A percentile compares a stretch with the other conserved stretches of the same genome.
These are phyloP conservation scores for Jaculus jaculus DNA, from an alignment of 2,113 vertebrate species.

Conservation along the genomic window DNA sequence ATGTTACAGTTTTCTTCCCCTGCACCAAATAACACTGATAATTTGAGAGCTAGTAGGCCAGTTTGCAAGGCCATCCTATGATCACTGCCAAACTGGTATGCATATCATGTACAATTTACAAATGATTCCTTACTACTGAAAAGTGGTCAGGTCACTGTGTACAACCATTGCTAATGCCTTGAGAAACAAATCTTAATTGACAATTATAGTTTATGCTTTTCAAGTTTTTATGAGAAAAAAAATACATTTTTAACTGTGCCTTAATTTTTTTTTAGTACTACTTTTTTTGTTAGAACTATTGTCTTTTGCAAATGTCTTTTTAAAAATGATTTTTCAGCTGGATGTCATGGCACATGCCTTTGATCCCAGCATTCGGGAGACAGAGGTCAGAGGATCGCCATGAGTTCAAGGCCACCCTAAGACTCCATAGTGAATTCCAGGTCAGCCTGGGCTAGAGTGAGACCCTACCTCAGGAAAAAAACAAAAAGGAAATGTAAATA, in stretches of 20 bases:
- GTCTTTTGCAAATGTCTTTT: neutral
- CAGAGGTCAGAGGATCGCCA: too few relatives aligned
- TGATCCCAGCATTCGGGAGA: too few relatives aligned
- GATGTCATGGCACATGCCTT: too few relatives aligned
- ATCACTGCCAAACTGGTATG: neutral
- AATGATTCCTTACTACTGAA: neutral
- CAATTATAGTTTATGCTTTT: neutral
- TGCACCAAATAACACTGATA: conserved; percentile 54
- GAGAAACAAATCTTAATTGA: neutral
- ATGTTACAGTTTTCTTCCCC: conserved; percentile 47
- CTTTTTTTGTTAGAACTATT: too few relatives aligned
- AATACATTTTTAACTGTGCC: neutral
- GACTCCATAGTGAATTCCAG: too few relatives aligned
- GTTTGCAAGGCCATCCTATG: neutral
- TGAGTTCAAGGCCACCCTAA: too few relatives aligned
- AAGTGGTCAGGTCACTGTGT: neutral
- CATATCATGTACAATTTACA: conserved; percentile 24
- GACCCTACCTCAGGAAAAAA: too few relatives aligned
- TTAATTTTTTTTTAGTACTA: neutral
- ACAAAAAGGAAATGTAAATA: too few relatives aligned
- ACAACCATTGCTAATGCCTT: neutral
- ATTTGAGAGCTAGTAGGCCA: conserved; percentile 64
- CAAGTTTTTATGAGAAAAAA: neutral
- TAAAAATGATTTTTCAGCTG: too few relatives aligned
- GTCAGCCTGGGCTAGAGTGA: too few relatives aligned